phyloP scores from a whole-genome alignment of 2,113 vertebrate species.

The Strix uralensis region DNA sequence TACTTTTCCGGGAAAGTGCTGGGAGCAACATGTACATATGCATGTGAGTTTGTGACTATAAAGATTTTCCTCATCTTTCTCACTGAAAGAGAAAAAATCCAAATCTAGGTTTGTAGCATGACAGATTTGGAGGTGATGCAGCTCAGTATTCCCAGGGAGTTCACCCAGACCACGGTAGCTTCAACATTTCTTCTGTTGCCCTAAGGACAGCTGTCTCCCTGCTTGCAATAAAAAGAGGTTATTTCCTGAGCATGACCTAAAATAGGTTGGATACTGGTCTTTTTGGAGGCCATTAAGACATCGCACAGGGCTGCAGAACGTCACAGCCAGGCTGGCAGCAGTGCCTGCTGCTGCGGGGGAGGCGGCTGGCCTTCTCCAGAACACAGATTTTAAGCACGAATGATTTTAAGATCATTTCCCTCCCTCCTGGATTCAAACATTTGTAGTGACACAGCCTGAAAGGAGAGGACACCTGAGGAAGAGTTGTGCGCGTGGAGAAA shows the following conservation, averaged over 20 bases:
- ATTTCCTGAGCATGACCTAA: background rate
- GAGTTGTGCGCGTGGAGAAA: fast-evolving
- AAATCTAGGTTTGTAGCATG: background rate
- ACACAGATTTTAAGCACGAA: background rate
- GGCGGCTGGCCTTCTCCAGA: background rate
- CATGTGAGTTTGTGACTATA: background rate
- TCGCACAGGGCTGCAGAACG: background rate
- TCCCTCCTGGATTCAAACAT: background rate
- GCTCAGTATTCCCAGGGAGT: background rate
- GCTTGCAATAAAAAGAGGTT: background rate
- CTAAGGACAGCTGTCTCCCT: background rate
- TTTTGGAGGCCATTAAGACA: background rate
- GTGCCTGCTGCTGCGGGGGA: background rate
- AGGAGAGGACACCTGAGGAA: background rate
- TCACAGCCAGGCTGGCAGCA: background rate
- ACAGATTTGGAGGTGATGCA: background rate
- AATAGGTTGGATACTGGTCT: background rate
- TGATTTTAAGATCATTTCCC: background rate
- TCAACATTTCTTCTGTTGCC: background rate
- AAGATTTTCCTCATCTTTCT: background rate
- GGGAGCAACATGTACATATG: background rate
- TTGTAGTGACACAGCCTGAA: background rate
- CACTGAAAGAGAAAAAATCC: background rate
- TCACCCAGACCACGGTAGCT: background rate
- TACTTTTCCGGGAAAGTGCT: background rate